Evolutionary conservation across 2,888 invertebrate genomes (phyloP).

Genomic region (Drosophila quasianomalipes): DNA sequence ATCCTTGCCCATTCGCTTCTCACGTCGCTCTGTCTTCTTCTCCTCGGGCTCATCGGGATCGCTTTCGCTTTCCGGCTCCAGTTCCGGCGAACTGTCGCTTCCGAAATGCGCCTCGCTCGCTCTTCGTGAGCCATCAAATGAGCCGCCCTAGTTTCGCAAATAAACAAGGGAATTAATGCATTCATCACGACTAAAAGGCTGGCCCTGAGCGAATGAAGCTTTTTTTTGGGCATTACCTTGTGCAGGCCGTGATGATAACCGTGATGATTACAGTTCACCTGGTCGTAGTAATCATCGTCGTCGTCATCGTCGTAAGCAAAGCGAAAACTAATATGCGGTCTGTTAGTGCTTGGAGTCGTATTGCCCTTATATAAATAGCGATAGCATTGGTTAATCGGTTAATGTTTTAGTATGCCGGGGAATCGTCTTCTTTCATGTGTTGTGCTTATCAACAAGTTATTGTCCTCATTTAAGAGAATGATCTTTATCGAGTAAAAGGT

Average conservation of each 20-base stretch:
- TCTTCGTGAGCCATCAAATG: slow-evolving; percentile 82
- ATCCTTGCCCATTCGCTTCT: slow-evolving; percentile 88
- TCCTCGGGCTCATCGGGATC: slow-evolving; percentile 89
- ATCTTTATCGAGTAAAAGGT: neutral
- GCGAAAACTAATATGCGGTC: slow-evolving; percentile 84
- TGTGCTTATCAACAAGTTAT: slow-evolving; percentile 11
- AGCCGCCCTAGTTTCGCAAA: slow-evolving; percentile 71
- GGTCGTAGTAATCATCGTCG: slow-evolving; percentile 71
- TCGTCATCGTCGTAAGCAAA: slow-evolving; percentile 85
- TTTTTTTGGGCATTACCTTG: slow-evolving; percentile 63
- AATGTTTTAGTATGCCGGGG: slow-evolving; percentile 35
- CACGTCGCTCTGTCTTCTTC: slow-evolving; percentile 88
- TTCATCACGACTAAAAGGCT: slow-evolving; percentile 2
- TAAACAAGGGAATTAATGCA: slow-evolving; percentile 12
- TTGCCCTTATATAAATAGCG: slow-evolving; percentile 71
- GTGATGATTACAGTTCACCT: slow-evolving; percentile 42
- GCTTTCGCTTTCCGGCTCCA: slow-evolving; percentile 88
- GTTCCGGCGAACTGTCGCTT: slow-evolving; percentile 88
- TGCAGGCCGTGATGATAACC: slow-evolving; percentile 59
- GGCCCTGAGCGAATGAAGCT: slow-evolving; percentile 25
- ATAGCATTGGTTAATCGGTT: slow-evolving; percentile 69
- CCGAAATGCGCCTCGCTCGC: slow-evolving; percentile 83
- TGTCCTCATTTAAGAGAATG: neutral
- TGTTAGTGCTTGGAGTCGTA: slow-evolving; percentile 78
- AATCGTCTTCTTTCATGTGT: slow-evolving; percentile 23